These are phyloP conservation scores for Phenganax marumi DNA, from an alignment of 92 coral and sea anemone genomes.

Conservation along the genomic window DNA sequence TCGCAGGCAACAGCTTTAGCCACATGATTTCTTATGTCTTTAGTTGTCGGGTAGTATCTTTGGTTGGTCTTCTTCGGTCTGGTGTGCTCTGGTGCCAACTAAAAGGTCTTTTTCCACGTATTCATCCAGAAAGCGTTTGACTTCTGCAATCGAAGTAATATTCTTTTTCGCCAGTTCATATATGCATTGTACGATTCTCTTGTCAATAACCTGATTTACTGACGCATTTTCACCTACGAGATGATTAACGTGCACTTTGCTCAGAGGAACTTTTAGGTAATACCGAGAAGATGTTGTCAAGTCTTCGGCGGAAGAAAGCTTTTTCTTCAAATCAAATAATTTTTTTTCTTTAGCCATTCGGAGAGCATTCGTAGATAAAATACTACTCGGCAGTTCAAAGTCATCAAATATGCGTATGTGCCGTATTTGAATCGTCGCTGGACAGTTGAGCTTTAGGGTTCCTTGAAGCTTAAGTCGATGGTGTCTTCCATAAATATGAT, in stretches of 20 bases:
- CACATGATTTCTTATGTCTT: slow-evolving; percentile 34
- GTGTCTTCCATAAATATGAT: background rate
- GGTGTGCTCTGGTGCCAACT: too few relatives aligned
- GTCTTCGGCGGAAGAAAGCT: slow-evolving; percentile 10
- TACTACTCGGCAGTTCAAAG: background rate
- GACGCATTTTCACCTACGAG: slow-evolving; percentile 26
- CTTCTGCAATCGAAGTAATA: too few relatives aligned
- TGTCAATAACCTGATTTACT: slow-evolving; percentile 36
- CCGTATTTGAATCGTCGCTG: slow-evolving; percentile 49
- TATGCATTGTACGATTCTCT: slow-evolving; percentile 23
- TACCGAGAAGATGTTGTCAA: slow-evolving; percentile 8
- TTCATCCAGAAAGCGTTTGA: too few relatives aligned
- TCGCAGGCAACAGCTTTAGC: slow-evolving; percentile 43
- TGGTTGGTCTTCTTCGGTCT: too few relatives aligned
- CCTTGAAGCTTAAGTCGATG: slow-evolving; percentile 28
- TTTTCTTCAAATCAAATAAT: slow-evolving; percentile 15
- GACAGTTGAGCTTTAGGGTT: slow-evolving; percentile 59
- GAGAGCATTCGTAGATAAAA: background rate
- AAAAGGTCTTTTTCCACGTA: too few relatives aligned
- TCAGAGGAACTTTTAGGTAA: slow-evolving; percentile 47
- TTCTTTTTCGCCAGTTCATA: slow-evolving; percentile 4
- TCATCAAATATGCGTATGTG: slow-evolving; percentile 28
- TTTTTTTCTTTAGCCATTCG: slow-evolving; percentile 19
- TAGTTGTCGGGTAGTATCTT: too few relatives aligned
- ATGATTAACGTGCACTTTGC: slow-evolving; percentile 39